Base-by-base conservation (phyloP, 37 sponge, comb jelly and placozoan species). In the Aplysina aerophoba region DNA sequence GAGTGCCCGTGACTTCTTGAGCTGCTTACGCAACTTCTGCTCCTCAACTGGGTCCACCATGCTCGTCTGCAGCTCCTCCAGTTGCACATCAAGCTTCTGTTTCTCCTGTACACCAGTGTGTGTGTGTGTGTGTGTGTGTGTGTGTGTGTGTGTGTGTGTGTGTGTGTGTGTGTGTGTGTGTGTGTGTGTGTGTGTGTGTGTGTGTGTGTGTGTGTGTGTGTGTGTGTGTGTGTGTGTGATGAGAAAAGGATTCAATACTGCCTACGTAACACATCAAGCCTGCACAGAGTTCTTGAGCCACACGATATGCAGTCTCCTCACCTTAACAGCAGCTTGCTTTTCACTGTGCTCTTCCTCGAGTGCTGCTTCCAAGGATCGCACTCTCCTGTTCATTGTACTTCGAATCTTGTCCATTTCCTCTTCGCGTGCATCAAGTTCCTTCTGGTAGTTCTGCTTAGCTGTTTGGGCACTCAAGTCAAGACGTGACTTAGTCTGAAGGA, bases 301-400 rank as follows among this genome's bases (percentile, higher is more conserved):
- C 16, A 77, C 21, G 59, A 80, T 69, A 35, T 0, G 44, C 41
- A 65, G 27, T 11, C 53, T 44, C 50, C 92, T 38, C 41, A 97
- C 98, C 92, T 91, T 93, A 31, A 91, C 67, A 50, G 94, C 98
- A 24, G 85, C 55, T 54, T 91, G 90, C 85, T 91, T 97, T 78
- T 93, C 92, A 35, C 89, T 91, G 58, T 95, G 95, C 59, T 91
- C 87, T 50, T 97, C 97, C 68, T 99, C 99, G 6, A 99, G 85
- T 84, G 96, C 96, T 15, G 88, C 82, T 61, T 92, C 92, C 27
- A 99, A 88, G 28, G 84, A 55, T 86, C 83, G 0, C 15, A 83
- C 67, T 68, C 87, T 91, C 85, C 84, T 95, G 88, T 92, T 90
- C 87, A 92, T 82, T 57, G 88, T 87, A 57, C 64, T 44, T 58